Base-by-base conservation (phyloP, 2,888 invertebrate genomes). In the Drosophila merina region DNA sequence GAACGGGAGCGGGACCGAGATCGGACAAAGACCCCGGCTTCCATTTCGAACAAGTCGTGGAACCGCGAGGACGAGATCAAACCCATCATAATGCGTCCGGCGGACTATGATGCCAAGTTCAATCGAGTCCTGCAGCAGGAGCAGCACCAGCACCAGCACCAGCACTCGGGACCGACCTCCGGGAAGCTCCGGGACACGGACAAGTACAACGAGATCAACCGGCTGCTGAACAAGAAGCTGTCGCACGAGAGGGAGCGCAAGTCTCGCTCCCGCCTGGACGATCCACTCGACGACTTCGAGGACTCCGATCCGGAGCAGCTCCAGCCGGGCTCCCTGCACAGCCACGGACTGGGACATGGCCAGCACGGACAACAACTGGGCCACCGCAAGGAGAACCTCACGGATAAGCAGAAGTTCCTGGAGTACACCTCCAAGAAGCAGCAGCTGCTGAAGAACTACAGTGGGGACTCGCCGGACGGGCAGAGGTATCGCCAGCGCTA, bases 331-430 rank as follows among this genome's bases (percentile, higher is more conserved):
- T 36, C 33, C 58, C n/a, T 55, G 3, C 55, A 55, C 36, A 36
- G 36, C 36, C 36, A 36, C n/a, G 36, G 36, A n/a, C 36, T 36
- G 12, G 36, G 36, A 12, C 40, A 42, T 8, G 40, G 40, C 30
- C 38, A 30, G 4, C 70, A 74, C 47, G 56, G 68, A 6, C 60
- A 25, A 7, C 60, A 30, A 47, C 52, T 62, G 6, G 45, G 31
- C 12, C 90, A 90, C 48, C 90, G 88, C 71, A 90, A 91, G 55
- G 91, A 91, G 69, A 92, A 92, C 74, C 84, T 92, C 31, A 92
- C 92, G 2, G 92, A 92, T 57, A 91, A 91, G 67, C 92, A 92
- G 28, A 92, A 92, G 62, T 92, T 91, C 73, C 88, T 90, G 73
- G 91, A 92, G 57, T 91, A 90, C 63, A 85, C 85, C 3, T 76